Conservation (phyloP, 2,797 vertebrate genomes). For the Prunella strophiata region DNA sequence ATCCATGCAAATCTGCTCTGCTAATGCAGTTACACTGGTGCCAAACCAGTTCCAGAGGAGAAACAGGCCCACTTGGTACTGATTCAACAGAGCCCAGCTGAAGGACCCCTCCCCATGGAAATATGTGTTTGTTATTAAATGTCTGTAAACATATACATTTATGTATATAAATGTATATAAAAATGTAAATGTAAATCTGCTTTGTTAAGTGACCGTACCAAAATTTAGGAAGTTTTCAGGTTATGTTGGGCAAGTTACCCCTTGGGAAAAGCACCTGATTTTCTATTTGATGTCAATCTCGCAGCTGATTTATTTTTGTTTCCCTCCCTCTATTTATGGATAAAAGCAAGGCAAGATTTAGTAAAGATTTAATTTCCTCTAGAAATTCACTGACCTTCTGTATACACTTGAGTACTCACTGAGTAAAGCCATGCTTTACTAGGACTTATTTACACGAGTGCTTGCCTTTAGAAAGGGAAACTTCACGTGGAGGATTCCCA, state of each 20-base stretch:
- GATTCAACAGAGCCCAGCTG: not conserved
- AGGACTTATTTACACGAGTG: not conserved
- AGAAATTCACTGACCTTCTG: not conserved
- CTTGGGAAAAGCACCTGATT: not conserved
- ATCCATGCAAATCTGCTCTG: not conserved
- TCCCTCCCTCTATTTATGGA: not conserved
- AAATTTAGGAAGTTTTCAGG: not conserved
- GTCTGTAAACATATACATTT: too few relatives aligned
- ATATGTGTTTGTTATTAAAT: too few relatives aligned
- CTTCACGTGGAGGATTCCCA: conserved; percentile 34
- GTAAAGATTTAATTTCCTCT: not conserved
- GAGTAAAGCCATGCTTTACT: not conserved
- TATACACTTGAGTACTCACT: not conserved
- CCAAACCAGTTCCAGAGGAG: not conserved
- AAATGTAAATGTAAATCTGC: too few relatives aligned
- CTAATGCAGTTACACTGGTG: not conserved
- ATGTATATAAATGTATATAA: too few relatives aligned
- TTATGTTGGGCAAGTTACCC: not conserved
- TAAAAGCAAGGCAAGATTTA: not conserved
- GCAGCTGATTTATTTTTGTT: not conserved
- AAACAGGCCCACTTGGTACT: not conserved
- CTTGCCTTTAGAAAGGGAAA: not conserved
- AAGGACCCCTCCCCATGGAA: not conserved
- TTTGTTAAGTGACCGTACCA: not conserved
- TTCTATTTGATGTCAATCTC: not conserved